A percentile compares a stretch with the other conserved stretches of the same genome.
These are phyloP conservation scores for Sander lucioperca DNA, from an alignment of 2,113 vertebrate species.

Conservation along the genomic window DNA sequence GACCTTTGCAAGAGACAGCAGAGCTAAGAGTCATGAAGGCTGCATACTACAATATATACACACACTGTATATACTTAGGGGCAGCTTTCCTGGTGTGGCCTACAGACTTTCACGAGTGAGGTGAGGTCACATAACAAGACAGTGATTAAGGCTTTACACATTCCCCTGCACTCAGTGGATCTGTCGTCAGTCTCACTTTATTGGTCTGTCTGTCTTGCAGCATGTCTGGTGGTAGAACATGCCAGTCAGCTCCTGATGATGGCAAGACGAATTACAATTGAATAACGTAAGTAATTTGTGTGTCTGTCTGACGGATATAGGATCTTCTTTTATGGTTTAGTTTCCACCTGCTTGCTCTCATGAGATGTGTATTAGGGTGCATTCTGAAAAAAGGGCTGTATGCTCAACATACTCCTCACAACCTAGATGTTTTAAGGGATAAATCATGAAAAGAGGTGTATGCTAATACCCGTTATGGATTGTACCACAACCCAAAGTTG, in stretches of 20 bases:
- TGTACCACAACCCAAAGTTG: no score
- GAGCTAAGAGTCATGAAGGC: not conserved
- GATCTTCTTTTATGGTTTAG: not conserved
- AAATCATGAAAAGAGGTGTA: not conserved
- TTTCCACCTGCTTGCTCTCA: not conserved
- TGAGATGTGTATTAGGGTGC: not conserved
- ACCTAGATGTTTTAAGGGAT: not conserved
- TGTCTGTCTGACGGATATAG: not conserved
- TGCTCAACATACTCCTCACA: not conserved
- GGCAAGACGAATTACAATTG: not conserved
- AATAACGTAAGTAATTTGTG: not conserved
- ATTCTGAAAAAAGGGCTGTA: not conserved
- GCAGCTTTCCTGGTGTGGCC: no score
- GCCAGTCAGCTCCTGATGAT: not conserved
- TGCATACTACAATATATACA: not conserved
- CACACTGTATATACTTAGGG: not conserved
- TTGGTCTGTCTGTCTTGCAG: not conserved
- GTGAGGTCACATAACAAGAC: conserved; percentile 5
- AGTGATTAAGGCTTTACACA: conserved; percentile 4
- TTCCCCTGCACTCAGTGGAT: not conserved
- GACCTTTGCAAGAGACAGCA: not conserved
- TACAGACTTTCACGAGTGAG: conserved; percentile 17
- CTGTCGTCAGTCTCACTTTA: not conserved
- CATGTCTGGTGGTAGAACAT: no score
- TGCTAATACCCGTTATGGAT: no score